Conservation (phyloP, 2,888 invertebrate genomes). For the Heliconius ethilla region DNA sequence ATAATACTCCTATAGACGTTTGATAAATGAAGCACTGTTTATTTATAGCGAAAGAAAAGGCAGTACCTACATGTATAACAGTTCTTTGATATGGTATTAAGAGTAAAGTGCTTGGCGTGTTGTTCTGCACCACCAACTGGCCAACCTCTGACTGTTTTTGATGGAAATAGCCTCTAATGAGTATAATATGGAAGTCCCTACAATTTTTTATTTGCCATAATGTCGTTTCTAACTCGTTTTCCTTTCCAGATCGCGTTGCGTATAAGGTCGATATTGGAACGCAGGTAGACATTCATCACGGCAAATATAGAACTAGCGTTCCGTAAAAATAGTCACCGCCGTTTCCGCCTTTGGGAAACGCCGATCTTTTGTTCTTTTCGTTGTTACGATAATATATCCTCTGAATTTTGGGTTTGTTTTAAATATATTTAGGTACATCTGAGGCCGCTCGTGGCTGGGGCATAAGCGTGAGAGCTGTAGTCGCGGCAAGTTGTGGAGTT, state of each 20-base stretch:
- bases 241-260: conserved; percentile 47
- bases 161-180: conserved; percentile 68
- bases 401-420: conserved; percentile 7
- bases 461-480: too few species aligned
- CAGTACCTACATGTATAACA: conserved; percentile 45
- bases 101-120: conserved; percentile 40
- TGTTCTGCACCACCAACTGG: conserved; percentile 56
- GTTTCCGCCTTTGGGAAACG: conserved; percentile 75
- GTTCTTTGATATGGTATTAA: conserved; percentile 56
- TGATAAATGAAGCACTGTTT: conserved; percentile 17
- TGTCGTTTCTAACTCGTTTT: conserved; percentile 35
- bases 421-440: neutral
- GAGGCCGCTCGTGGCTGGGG: too few species aligned
- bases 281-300: conserved; percentile 49
- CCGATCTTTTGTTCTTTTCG: conserved; percentile 67
- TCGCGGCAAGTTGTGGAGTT: too few species aligned
- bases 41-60: conserved; percentile 8
- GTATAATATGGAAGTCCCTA: conserved; percentile 54
- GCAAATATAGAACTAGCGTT: conserved; percentile 62
- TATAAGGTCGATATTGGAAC: conserved; percentile 62
- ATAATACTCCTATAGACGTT: neutral
- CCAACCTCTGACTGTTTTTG: conserved; percentile 48
- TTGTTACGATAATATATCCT: conserved; percentile 25
- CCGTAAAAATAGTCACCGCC: conserved; percentile 74
- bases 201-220: conserved; percentile 27